Conservation (phyloP, 2,797 vertebrate genomes). For the Atherinosoma microstoma region DNA sequence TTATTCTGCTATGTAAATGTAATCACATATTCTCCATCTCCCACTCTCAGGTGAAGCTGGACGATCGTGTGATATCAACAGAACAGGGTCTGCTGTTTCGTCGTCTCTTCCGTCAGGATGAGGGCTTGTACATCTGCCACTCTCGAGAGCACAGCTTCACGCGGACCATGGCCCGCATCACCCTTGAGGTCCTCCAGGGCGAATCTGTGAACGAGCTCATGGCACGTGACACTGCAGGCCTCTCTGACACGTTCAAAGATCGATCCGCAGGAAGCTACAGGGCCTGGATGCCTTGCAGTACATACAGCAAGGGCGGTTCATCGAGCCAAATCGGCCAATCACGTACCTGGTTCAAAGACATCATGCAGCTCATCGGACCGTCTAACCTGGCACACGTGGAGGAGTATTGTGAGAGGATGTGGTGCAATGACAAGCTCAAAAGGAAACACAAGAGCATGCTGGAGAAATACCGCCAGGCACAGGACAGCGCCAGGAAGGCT, state of each 20-base stretch:
- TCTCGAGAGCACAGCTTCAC: slow-evolving; percentile 91
- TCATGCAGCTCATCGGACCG: slow-evolving; percentile 92
- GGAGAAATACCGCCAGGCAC: slow-evolving; percentile 88
- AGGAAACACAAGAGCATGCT: slow-evolving; percentile 88
- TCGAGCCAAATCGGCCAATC: slow-evolving; percentile 67
- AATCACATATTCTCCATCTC: slow-evolving; percentile 10
- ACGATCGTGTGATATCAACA: slow-evolving; percentile 87
- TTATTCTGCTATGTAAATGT: neutral
- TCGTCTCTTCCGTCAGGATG: slow-evolving; percentile 85
- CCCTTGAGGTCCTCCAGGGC: slow-evolving; percentile 85
- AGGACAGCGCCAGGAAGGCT: slow-evolving; percentile 85
- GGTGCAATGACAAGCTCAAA: slow-evolving; percentile 88
- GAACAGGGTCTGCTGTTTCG: slow-evolving; percentile 92
- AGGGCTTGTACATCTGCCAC: slow-evolving; percentile 89
- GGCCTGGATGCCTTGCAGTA: slow-evolving; percentile 76
- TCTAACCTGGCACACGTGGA: slow-evolving; percentile 87
- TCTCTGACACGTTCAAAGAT: slow-evolving; percentile 63
- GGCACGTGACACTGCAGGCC: slow-evolving; percentile 49
- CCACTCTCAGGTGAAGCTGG: slow-evolving; percentile 87
- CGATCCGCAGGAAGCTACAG: slow-evolving; percentile 49
- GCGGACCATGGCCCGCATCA: slow-evolving; percentile 85
- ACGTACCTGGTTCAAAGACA: slow-evolving; percentile 92
- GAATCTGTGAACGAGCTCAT: slow-evolving; percentile 85
- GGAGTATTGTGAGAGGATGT: slow-evolving; percentile 93
- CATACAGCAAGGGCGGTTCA: slow-evolving; percentile 66